Evolutionary conservation across 2,797 vertebrate species (phyloP), one percentile per base, ranked within the genome.

Genomic region (Neosalanx taihuensis): DNA sequence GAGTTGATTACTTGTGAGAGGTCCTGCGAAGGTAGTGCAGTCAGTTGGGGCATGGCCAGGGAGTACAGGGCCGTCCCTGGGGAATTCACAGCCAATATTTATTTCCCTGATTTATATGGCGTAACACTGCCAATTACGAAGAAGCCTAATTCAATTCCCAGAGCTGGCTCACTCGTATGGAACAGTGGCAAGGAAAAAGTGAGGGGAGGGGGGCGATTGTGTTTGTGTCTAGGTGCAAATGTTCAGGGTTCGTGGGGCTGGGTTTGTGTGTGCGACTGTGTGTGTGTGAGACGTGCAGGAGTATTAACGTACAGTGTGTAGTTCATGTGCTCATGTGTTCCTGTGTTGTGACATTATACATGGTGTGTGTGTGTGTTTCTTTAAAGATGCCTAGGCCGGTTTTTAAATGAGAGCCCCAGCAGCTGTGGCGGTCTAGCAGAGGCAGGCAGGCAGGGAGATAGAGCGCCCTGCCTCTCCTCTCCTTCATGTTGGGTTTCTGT

Each of bases 101-200:
- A 91, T 90, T 92, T 90, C 88, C 88, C 83, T 91, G 90, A 92
- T 91, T 91, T 90, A 91, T 91, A 87, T 84, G 82, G 85, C 74
- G 74, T 84, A 86, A 85, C 86, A 68, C 73, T 79, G 81, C 82
- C 87, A 90, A 89, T 92, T 89, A 89, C 86, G 82, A 83, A 87
- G 81, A 37, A 84, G 75, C 81, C 83, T 87, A 83, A 89, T 90
- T 88, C 84, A 91, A 83, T 90, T 90, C 81, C 80, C 80, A 83
- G 76, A 67, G 76, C 72, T 79, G 83, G 71, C 74, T 79, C 74
- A 81, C 74, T 86, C 81, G 77, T 75, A 84, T 78, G 83, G 82
- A 84, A 71, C 64, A 70, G 69, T 61, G 74, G 70, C 72, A 80
- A 49, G 70, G 68, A 76, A 73, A 72, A 69, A 31, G 58, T 26